Evolutionary conservation across 2,797 vertebrate genomes (phyloP).

Genomic region (Melanotaenia boesemani): DNA sequence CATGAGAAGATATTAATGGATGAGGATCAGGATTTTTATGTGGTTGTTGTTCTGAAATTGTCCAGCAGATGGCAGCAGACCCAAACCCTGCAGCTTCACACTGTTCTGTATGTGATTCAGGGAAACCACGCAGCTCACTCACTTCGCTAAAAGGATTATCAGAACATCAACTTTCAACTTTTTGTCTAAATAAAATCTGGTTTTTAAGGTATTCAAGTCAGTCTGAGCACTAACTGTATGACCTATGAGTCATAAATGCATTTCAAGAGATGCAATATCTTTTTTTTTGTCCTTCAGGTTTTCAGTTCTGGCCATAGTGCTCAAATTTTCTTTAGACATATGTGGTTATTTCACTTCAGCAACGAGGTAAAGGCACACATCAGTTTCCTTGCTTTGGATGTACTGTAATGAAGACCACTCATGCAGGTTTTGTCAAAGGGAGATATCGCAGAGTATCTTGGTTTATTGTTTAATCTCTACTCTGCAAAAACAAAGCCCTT

Average conservation of each 20-base stretch:
- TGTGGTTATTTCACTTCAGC: too few species aligned
- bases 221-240: background rate
- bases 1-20: too few species aligned
- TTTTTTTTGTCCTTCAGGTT: background rate
- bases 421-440: background rate
- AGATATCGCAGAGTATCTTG: background rate
- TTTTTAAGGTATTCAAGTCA: background rate
- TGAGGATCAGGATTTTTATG: too few species aligned
- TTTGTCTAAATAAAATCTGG: too few species aligned
- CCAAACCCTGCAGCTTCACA: background rate
- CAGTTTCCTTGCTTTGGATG: too few species aligned
- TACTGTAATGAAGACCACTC: background rate
- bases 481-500: slow-evolving; percentile 18
- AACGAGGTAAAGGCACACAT: too few species aligned
- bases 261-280: background rate
- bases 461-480: background rate
- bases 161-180: too few species aligned
- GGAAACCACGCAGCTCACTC: too few species aligned
- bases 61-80: background rate
- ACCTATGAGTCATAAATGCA: background rate
- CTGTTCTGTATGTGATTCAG: too few species aligned
- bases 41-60: too few species aligned
- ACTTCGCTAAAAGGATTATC: too few species aligned
- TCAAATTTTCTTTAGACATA: background rate
- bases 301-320: background rate